A percentile compares a stretch with the other conserved stretches of the same genome.
phyloP scores from a whole-genome alignment of 2,113 vertebrate species.

The Psittacula cyanocephala region DNA sequence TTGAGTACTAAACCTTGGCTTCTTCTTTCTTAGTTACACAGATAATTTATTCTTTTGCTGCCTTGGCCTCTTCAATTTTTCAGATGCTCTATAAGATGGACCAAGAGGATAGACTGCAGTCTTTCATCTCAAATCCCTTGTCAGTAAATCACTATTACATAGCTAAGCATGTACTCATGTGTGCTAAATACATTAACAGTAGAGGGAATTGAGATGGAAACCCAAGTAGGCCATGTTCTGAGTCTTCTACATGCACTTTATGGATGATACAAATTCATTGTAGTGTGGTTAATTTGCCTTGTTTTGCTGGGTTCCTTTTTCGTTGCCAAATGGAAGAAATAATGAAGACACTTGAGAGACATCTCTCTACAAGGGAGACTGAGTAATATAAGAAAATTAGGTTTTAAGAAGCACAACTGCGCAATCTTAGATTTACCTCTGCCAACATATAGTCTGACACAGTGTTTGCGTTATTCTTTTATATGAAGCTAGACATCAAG shows the following conservation, averaged over 20 bases:
- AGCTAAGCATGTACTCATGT: neutral
- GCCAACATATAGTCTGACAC: neutral
- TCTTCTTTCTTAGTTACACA: neutral
- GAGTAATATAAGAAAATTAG: neutral
- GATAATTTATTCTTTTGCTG: neutral
- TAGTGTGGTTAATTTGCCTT: neutral
- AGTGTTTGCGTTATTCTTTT: neutral
- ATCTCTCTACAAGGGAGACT: neutral
- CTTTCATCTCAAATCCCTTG: neutral
- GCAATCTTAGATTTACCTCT: neutral
- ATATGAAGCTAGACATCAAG: neutral
- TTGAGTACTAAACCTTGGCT: neutral
- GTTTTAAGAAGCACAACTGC: neutral
- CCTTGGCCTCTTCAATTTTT: neutral
- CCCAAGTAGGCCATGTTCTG: neutral
- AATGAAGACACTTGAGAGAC: neutral
- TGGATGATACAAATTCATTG: neutral
- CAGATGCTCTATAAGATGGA: neutral
- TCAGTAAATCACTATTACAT: neutral
- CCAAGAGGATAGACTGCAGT: neutral
- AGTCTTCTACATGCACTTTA: accelerated
- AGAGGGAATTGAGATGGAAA: neutral
- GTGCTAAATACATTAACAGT: neutral
- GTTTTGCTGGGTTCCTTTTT: neutral
- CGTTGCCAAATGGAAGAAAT: neutral